phyloP scores from a whole-genome alignment of 1,140 invertebrate species.

The Phymastichus coffea region DNA sequence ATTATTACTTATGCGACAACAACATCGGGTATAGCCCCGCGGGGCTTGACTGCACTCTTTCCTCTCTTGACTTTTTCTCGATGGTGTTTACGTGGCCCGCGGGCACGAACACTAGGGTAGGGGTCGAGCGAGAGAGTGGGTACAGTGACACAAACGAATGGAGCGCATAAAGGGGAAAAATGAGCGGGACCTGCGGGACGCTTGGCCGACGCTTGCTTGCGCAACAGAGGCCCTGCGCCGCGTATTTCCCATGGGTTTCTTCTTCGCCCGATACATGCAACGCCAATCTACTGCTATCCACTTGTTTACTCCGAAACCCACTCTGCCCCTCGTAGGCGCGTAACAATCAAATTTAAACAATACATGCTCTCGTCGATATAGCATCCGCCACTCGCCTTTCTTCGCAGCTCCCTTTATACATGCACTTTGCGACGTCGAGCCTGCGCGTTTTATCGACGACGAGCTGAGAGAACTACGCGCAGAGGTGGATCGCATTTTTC shows the following conservation, averaged over 20 bases:
- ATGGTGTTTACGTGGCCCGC: background rate
- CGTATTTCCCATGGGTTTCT: constrained; percentile 48
- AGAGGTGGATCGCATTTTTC: background rate
- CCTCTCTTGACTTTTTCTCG: background rate
- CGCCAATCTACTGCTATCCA: constrained; percentile 29
- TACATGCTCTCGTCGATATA: constrained; percentile 16
- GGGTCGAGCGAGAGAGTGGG: background rate
- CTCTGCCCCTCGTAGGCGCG: no score
- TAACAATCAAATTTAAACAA: constrained; percentile 48
- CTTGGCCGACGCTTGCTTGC: constrained; percentile 30
- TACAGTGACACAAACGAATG: constrained; percentile 48
- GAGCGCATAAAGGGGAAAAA: constrained; percentile 53
- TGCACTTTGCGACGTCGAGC: background rate
- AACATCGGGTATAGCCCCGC: background rate
- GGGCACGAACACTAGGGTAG: background rate
- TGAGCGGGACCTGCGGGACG: constrained; percentile 44
- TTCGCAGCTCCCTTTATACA: background rate
- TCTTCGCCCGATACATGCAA: constrained; percentile 31
- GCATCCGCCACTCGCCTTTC: background rate
- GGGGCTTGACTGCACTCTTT: background rate
- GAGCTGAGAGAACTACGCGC: no score
- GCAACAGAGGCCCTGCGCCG: constrained; percentile 16
- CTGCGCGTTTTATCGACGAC: background rate
- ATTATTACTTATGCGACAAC: constrained; percentile 10
- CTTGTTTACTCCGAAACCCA: no score